Base-by-base conservation (phyloP, 2,797 vertebrate species). In the Enteromius mattozi region DNA sequence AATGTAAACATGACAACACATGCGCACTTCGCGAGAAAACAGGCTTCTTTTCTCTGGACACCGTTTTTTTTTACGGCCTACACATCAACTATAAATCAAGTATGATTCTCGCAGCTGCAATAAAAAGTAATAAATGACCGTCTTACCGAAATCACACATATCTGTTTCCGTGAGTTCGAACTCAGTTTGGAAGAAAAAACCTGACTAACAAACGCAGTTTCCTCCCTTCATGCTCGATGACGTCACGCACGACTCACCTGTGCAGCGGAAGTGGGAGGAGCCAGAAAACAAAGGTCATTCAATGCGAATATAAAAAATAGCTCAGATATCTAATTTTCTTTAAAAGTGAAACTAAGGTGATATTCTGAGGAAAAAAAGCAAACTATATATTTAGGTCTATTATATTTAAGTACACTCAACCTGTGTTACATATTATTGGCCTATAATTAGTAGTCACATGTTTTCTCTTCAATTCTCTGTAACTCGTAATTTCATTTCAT, bases 211-310 rank as follows among this genome's bases (percentile, higher is more conserved):
- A 27, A 30, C 72, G 54, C 17, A 24, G 59, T 27, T 59, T 88
- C 61, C 88, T 84, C 88, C 90, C 92, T 91, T 92, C 90, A 80
- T 88, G 77, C 42, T 35, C 19, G 14, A 78, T 93, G 92, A 93
- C 91, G 93, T 93, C 91, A 91, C 49, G 0, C 12, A 4, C 37
- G 2, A 14, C 85, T 86, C 90, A 95, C 94, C 95, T 96, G 92
- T 69, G 51, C 24, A 81, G 83, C 88, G 89, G 89, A 91, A 89
- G 88, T 82, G 61, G 87, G 83, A 56, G 82, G 78, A 10, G 70
- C 54, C n/a, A 4, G 8, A 14, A 54, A 3, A 68, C 24, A 70
- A 78, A 76, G 14, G 61, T 65, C 71, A 40, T 45, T 54, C 13
- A 19, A 35, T 33, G 35, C 9, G 7, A 65, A 40, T n/a, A 6